Conservation (phyloP, 2,797 vertebrate genomes). For the Catharus ustulatus region DNA sequence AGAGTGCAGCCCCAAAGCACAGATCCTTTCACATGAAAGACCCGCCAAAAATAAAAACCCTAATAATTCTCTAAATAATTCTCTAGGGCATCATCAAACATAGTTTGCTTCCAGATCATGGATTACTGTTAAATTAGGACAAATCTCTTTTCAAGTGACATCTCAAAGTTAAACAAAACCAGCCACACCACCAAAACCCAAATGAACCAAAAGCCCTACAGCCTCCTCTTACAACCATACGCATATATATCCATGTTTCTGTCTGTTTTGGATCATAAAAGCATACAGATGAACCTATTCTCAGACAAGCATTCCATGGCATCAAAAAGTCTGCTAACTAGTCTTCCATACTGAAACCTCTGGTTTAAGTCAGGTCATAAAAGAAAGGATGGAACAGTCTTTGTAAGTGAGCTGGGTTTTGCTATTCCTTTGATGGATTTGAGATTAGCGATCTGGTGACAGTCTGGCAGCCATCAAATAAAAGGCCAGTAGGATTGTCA, state of each 20-base stretch:
- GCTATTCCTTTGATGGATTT: not conserved
- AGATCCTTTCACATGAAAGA: slow-evolving; percentile 23
- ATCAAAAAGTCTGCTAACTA: not conserved
- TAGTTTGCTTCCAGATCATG: not conserved
- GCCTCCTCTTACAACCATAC: not conserved
- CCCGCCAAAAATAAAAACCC: not conserved
- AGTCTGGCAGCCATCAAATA: not conserved
- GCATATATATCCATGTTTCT: not conserved
- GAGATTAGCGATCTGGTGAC: not conserved
- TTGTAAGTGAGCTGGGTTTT: not conserved
- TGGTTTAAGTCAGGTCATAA: not conserved
- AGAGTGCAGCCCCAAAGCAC: not conserved
- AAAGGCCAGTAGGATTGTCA: not conserved
- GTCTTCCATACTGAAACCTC: not conserved
- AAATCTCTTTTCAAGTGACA: not conserved
- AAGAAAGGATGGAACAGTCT: not conserved
- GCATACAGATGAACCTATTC: not conserved
- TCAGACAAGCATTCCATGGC: not conserved
- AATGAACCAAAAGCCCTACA: not conserved
- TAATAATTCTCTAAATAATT: not conserved
- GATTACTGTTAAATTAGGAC: not conserved
- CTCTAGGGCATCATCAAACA: not conserved
- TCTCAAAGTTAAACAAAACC: not conserved
- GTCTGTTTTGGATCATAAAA: not conserved
- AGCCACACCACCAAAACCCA: not conserved